Evolutionary conservation across 2,797 vertebrate species (phyloP).

Genomic region (Argya squamiceps): DNA sequence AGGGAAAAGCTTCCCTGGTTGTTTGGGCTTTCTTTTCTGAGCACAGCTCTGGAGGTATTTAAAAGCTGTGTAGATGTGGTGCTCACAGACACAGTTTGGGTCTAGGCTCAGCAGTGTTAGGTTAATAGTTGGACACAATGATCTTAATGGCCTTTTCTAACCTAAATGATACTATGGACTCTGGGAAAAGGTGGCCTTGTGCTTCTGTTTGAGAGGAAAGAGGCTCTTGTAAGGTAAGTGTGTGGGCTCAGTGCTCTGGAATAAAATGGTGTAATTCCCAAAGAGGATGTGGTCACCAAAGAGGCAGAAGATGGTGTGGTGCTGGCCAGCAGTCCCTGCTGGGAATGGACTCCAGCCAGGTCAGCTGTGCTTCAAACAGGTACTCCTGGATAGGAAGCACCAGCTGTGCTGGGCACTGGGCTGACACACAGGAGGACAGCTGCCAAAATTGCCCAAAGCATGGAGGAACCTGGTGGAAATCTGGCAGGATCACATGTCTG

Average conservation of each 20-base stretch:
- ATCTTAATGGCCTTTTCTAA: neutral
- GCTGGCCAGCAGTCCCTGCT: accelerated
- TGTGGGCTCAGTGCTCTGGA: neutral
- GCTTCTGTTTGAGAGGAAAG: neutral
- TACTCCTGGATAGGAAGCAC: accelerated
- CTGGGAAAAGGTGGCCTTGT: accelerated
- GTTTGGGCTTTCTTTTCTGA: neutral
- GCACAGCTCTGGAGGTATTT: neutral
- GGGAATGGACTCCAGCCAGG: neutral
- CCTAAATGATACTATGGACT: neutral
- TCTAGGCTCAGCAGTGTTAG: no score
- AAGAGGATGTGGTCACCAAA: accelerated
- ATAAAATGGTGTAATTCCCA: no score
- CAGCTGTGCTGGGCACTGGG: accelerated
- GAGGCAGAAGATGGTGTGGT: accelerated
- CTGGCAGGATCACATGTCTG: accelerated
- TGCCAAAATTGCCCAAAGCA: accelerated
- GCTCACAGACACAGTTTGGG: neutral
- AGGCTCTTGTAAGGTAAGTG: neutral
- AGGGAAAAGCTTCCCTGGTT: neutral
- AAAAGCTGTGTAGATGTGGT: neutral
- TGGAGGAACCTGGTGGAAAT: neutral
- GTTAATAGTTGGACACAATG: neutral
- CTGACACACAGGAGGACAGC: neutral
- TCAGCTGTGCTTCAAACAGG: accelerated